These are phyloP conservation scores for Pelvicachromis taeniatus DNA, from an alignment of 2,113 vertebrate genomes.

Conservation along the genomic window DNA sequence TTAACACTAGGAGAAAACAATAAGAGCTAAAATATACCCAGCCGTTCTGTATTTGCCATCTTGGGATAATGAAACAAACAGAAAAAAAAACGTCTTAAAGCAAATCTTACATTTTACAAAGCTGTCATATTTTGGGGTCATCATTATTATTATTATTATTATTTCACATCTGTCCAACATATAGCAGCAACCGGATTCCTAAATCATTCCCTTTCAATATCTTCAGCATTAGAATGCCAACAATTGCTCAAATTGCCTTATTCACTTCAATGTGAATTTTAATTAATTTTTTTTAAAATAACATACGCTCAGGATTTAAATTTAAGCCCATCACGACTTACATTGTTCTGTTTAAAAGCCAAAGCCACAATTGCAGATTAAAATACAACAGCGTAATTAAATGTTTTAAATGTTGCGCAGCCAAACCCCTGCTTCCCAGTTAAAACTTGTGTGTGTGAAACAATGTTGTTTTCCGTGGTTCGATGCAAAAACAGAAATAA, in stretches of 20 bases:
- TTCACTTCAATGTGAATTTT: neutral
- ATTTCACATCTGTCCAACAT: neutral
- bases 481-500: neutral
- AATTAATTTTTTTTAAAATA: neutral
- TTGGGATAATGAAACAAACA: neutral
- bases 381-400: constrained; percentile 8
- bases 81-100: neutral
- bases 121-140: neutral
- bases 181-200: neutral
- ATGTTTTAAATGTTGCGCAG: neutral
- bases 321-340: neutral
- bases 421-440: neutral
- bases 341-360: neutral
- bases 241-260: neutral
- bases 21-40: neutral
- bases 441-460: neutral
- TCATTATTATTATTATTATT: neutral
- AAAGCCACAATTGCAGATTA: neutral
- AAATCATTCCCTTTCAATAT: neutral
- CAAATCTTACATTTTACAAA: neutral
- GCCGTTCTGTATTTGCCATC: neutral
- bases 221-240: neutral
- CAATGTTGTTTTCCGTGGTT: neutral
- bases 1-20: neutral
- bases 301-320: neutral